Conservation (phyloP, 2,797 vertebrate genomes). For the Echiichthys vipera region DNA sequence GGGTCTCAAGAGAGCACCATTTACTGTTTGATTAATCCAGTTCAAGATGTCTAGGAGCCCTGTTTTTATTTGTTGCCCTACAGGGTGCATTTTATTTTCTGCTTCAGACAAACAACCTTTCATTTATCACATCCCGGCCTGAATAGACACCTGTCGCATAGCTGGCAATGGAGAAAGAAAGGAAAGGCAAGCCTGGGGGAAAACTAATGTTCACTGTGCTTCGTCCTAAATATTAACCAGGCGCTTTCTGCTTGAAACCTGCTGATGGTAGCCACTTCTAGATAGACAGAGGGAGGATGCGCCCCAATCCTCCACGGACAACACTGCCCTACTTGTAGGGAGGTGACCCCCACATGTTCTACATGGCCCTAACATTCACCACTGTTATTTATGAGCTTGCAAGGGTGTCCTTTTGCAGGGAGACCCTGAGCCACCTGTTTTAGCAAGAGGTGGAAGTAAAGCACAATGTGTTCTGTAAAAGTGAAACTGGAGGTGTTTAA, state of each 20-base stretch:
- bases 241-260: slow-evolving; percentile 65
- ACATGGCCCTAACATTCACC: slow-evolving; percentile 67
- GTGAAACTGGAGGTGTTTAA: slow-evolving; percentile 40
- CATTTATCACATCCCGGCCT: slow-evolving; percentile 79
- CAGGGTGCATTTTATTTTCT: slow-evolving; percentile 67
- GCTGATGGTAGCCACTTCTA: slow-evolving; percentile 76
- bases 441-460: slow-evolving; percentile 55
- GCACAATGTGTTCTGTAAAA: slow-evolving; percentile 39
- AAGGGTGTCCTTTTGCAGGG: slow-evolving; percentile 71
- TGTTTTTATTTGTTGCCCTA: slow-evolving; percentile 68
- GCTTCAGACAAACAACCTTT: slow-evolving; percentile 70
- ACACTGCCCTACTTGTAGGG: slow-evolving; percentile 75
- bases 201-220: slow-evolving; percentile 66
- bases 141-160: slow-evolving; percentile 81
- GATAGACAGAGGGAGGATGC: slow-evolving; percentile 58
- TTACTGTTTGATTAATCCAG: slow-evolving; percentile 72
- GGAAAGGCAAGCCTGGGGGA: slow-evolving; percentile 69
- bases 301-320: slow-evolving; percentile 74
- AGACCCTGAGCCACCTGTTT: slow-evolving; percentile 72
- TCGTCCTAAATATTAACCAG: slow-evolving; percentile 78
- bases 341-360: slow-evolving; percentile 82
- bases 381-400: slow-evolving; percentile 83
- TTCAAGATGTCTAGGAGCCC: slow-evolving; percentile 54
- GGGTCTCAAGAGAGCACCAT: slow-evolving; percentile 46
- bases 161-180: slow-evolving; percentile 56